Evolutionary conservation across 2,113 vertebrate genomes (phyloP), one percentile per base, ranked within the genome.

Genomic region (Phylloscopus whistleri): DNA sequence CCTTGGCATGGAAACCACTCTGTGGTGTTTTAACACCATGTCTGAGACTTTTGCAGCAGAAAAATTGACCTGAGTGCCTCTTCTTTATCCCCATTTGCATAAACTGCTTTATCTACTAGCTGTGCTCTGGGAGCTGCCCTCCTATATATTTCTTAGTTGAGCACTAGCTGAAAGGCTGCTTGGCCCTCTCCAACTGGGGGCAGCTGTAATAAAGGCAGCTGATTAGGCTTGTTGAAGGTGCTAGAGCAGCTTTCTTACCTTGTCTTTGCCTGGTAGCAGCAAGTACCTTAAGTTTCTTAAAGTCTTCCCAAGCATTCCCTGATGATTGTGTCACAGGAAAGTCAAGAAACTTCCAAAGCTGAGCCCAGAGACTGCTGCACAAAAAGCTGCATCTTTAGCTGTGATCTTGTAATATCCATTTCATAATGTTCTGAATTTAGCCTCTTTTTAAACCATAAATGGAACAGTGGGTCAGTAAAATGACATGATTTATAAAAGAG

Each of bases 171-270:
- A 70, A 82, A 67, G 48, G 9, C 6, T 39, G 39, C 28, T 46
- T 60, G 64, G 52, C 23, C 41, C 33, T 64, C 59, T 67, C 9
- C 43, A 77, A 10, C 5, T 30, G 21, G 13, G 13, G 7, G 6
- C 62, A 94, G 69, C 56, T 88, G 21, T 43, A 62, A 33, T 6
- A 63, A 59, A 13, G 44, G 53, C 30, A 84, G 55, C 10, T 84
- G n/a, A 58, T 33, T 5, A 9, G 0, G 2, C 10, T 79, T 0
- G 0, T 53, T 58, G 35, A 72, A 75, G 28, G 10, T 70, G 11
- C 31, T 39, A 22, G 16, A 88, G 31, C 14, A 87, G 18, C 5
- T 81, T 35, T 13, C 19, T 66, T 70, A 53, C 16, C 21, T 48
- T 4, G 1, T 49, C 53, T 35, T 64, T 58, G 19, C 28, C 21